Evolutionary conservation across 1,140 invertebrate species (phyloP), one percentile per base, ranked within the genome.

Genomic region (Drosophila parabipectinata): DNA sequence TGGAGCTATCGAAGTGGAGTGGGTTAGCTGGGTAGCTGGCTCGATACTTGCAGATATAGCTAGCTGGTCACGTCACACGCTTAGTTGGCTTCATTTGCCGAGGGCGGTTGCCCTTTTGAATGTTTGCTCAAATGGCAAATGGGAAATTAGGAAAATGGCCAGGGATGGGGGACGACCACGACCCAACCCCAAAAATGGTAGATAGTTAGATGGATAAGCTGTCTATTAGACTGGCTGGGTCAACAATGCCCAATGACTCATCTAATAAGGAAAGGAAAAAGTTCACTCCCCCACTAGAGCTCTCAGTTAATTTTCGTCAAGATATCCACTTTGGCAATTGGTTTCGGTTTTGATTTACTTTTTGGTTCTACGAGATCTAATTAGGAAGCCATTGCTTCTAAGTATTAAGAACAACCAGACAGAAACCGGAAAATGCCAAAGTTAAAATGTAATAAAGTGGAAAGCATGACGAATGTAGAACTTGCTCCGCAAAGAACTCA

Each of bases 71-170:
- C 72, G 81, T 85, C 81, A 71, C 81, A 85, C 81, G 82, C 74
- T 85, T 87, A 62, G 82, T 78, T 85, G 82, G 82, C 83, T 85
- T 85, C 82, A 78, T 83, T 84, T 52, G 55, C 68, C 47, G 24
- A 58, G 47, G 72, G 53, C 61, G 72, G 55, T 39, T 67, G 72
- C 55, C 39, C 72, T 59, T 72, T 74, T 57, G 41, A 74, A 66
- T 74, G 72, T 74, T 74, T 74, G 61, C 55, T 58, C 54, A 75
- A 58, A 72, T 71, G 67, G 64, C 26, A 67, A 67, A 64, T 64
- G 63, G 30, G 47, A 21, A 51, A 51, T 34, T 50, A n/a, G 8
- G 39, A 44, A 64, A 47, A 6, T 18, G 44, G 15, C 0, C 18
- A 10, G 14, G n/a, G 8, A 6, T 41, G 37, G n/a, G 34, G 9